phyloP scores from a whole-genome alignment of 2,797 vertebrate genomes.

The Trichosurus vulpecula region DNA sequence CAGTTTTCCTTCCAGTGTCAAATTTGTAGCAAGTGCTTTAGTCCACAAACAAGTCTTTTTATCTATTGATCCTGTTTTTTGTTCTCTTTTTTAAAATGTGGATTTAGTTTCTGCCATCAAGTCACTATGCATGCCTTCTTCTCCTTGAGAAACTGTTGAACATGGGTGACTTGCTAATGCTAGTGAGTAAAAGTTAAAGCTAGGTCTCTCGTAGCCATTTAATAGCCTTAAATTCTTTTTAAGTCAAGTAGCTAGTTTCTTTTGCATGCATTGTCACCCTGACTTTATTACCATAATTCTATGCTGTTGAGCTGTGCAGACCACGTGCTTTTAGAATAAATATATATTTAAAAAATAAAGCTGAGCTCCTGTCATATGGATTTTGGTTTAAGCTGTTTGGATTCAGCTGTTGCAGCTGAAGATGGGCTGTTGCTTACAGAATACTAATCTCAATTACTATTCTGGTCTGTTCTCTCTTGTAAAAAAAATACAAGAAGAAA shows the following conservation, averaged over 20 bases:
- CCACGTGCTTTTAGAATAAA: constrained; percentile 74
- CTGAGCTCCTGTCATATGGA: constrained; percentile 66
- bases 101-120: constrained; percentile 56
- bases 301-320: constrained; percentile 51
- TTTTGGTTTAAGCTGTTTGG: constrained; percentile 67
- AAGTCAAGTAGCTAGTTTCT: constrained; percentile 62
- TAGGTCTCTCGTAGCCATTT: constrained; percentile 31
- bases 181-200: constrained; percentile 40
- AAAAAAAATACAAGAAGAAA: constrained; percentile 65
- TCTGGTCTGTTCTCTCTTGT: constrained; percentile 61
- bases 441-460: constrained; percentile 70
- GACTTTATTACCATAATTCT: constrained; percentile 56
- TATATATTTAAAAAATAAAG: constrained; percentile 64
- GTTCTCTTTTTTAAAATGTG: constrained; percentile 67
- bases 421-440: constrained; percentile 58
- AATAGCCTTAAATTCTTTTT: constrained; percentile 46
- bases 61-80: constrained; percentile 62
- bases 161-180: constrained; percentile 21
- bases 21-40: constrained; percentile 74
- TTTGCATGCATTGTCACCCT: constrained; percentile 53
- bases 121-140: constrained; percentile 56
- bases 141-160: constrained; percentile 70
- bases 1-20: constrained; percentile 72
- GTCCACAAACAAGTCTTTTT: constrained; percentile 69
- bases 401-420: constrained; percentile 67